A percentile compares a stretch with the other conserved stretches of the same genome.
These are phyloP conservation scores for Danio rerio DNA, from an alignment of 2,113 vertebrate genomes.

Conservation along the genomic window GRCz12tu NC_133188.1:42138001-42138500, in stretches of 20 bases:
- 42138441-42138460: not conserved
- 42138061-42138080: not conserved
- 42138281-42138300: conserved; percentile 53
- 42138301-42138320: conserved; percentile 67
- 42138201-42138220: conserved; percentile 64
- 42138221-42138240: conserved; percentile 54
- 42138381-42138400: not conserved
- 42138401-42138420: conserved; percentile 10
- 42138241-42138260: not conserved
- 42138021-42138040: too few species aligned
- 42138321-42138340: conserved; percentile 70
- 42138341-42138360: conserved; percentile 27
- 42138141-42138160: conserved; percentile 41
- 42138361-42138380: conserved; percentile 9
- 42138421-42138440: not conserved
- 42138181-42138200: conserved; percentile 55
- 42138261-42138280: conserved; percentile 60
- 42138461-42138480: not conserved
- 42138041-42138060: not conserved
- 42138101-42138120: not conserved
- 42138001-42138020: too few species aligned
- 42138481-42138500: not conserved
- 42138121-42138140: not conserved
- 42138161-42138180: conserved; percentile 60
- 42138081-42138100: conserved; percentile 3